Evolutionary conservation across 2,113 vertebrate species (phyloP), one percentile per base, ranked within the genome.

Genomic region (Zosterops pallidus): DNA sequence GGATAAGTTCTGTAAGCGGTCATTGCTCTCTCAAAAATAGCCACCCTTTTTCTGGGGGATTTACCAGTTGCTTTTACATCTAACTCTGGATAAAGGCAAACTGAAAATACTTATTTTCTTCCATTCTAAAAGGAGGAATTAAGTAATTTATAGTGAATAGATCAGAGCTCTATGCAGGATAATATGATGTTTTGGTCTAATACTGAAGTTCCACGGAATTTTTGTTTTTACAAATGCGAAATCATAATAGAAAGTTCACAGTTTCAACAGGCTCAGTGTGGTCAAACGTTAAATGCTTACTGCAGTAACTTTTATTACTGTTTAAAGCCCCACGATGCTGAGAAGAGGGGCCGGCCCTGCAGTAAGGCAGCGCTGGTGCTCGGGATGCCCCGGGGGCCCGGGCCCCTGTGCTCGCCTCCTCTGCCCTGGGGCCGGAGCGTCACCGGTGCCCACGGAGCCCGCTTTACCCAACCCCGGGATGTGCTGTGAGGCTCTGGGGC

Each of bases 111-210:
- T 11, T 8, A 0, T 44, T 49, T n/a, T 59, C 25, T 35, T 4
- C 11, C 3, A 2, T 56, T 65, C 7, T 33, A 4, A 25, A 20
- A 65, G 1, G 8, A 12, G 5, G 24, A 41, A 39, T 12, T 1
- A 23, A 47, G 8, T 33, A 1, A 2, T 13, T 39, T 13, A 12
- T 19, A 1, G 1, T 9, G 8, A 12, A 3, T 3, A 5, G 1
- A 1, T 9, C 18, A 12, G 37, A 28, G 29, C 5, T 39, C 0
- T 3, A 12, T 1, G 5, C 9, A 9, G 0, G 4, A 5, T 3
- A 2, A 1, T 28, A 6, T 1, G 6, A 5, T 26, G 7, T 15
- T 50, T 37, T 31, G 22, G 9, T 50, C 12, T 44, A 37, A 41
- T 47, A 41, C 24, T 23, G 3, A 11, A 23, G 18, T 65, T 57